phyloP scores from a whole-genome alignment of 2,888 invertebrate genomes.

The Girardia tigrina region DNA sequence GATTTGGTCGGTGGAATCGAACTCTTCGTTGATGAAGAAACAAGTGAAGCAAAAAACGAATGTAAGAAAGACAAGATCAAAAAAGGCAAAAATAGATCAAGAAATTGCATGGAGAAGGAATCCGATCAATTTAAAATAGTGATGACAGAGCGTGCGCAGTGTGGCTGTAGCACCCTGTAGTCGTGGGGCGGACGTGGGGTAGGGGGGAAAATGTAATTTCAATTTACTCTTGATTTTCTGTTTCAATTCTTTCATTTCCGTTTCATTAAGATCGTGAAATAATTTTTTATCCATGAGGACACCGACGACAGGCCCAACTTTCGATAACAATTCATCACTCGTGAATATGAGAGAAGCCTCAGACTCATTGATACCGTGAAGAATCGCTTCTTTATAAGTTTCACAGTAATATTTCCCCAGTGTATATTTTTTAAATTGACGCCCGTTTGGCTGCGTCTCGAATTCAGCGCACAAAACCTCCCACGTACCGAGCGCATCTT shows the following conservation, averaged over 20 bases:
- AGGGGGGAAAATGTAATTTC: too few relatives aligned
- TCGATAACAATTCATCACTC: not conserved
- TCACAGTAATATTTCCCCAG: constrained; percentile 85
- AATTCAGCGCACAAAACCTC: constrained; percentile 78
- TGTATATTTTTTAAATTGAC: constrained; percentile 53
- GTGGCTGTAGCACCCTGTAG: too few relatives aligned
- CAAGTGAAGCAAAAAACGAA: too few relatives aligned
- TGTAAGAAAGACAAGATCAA: too few relatives aligned
- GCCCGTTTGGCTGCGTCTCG: constrained; percentile 53
- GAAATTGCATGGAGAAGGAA: too few relatives aligned
- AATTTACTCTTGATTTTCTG: not conserved
- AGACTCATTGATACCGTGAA: constrained; percentile 89
- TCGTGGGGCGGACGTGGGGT: too few relatives aligned
- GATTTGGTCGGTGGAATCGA: too few relatives aligned
- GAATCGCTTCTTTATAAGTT: constrained; percentile 66
- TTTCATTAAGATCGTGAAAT: not conserved
- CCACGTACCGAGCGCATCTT: constrained; percentile 72
- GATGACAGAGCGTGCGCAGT: too few relatives aligned
- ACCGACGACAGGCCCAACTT: not conserved
- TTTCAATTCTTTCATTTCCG: not conserved
- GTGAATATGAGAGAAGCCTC: constrained; percentile 52
- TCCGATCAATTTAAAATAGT: too few relatives aligned
- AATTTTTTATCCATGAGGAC: not conserved
- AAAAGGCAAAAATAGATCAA: too few relatives aligned
- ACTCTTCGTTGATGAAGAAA: too few relatives aligned